Conservation (phyloP, 1,140 invertebrate species). For the Apolygus lucorum region DNA sequence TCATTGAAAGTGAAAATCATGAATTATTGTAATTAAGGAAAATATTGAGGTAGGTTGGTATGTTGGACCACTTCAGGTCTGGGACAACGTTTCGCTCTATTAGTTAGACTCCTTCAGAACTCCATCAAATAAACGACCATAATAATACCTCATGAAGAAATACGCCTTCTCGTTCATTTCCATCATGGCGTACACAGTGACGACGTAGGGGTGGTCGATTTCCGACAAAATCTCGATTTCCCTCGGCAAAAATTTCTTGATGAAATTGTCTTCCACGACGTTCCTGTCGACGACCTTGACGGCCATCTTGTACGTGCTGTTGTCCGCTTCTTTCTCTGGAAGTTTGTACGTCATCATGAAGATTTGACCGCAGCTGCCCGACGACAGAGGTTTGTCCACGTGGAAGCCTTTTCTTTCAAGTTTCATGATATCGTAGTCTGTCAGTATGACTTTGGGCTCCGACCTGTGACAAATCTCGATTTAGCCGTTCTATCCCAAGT, state of each 20-base stretch:
- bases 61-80: no score
- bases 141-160: constrained; percentile 61
- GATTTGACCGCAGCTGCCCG: neutral
- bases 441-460: neutral
- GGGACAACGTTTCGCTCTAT: no score
- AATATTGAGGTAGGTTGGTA: no score
- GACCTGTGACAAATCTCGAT: no score
- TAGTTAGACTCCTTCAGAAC: neutral
- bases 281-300: constrained; percentile 66
- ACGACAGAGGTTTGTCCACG: constrained; percentile 8
- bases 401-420: neutral
- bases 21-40: no score
- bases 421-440: constrained; percentile 9
- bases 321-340: constrained; percentile 32
- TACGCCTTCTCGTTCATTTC: constrained; percentile 68
- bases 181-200: constrained; percentile 77
- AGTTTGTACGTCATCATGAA: constrained; percentile 1
- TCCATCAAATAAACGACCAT: neutral
- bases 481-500: no score
- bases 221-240: constrained; percentile 81
- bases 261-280: constrained; percentile 59
- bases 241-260: constrained; percentile 77
- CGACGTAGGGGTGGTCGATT: constrained; percentile 79
- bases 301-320: constrained; percentile 42
- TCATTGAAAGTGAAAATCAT: no score